Evolutionary conservation across 2,888 invertebrate species (phyloP), one percentile per base, ranked within the genome.

Genomic region (Diarsia dahlii): DNA sequence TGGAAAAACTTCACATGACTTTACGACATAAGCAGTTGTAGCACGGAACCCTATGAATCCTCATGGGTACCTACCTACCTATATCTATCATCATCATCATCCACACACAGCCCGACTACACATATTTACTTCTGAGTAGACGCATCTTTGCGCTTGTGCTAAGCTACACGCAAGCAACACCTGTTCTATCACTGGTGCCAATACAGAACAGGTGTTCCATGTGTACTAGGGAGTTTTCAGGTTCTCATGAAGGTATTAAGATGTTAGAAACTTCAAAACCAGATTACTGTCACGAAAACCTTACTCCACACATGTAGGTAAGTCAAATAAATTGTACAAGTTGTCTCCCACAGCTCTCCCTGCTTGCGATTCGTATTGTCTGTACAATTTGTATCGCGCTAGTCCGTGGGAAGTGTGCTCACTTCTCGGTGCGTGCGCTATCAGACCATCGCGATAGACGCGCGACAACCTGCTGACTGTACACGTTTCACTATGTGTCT

Each of bases 381-480:
- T 84, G 60, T 76, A 69, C 62, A 84, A 86, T 86, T 76, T 76
- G 79, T 85, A 70, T 68, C 71, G 70, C 76, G 84, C 77, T 70
- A 81, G 90, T 82, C 85, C 93, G 92, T 93, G 93, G 90, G 93
- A 93, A 93, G 87, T 92, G 89, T 93, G 92, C 79, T 76, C 87
- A 80, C 88, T 90, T 90, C 79, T 78, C 87, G 79, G 88, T 91
- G 90, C 91, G 90, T 91, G 89, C 88, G 82, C 82, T 87, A 92
- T 91, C 90, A 81, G 88, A 89, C 87, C 60, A 82, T 78, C 71
- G 58, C 58, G 58, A 63, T n/a, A 70, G 50, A 74, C 80, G 65
- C 76, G 71, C 65, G 72, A 68, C 70, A 67, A 86, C 69, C 65
- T 76, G 67, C 56, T 54, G 46, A 60, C 70, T 70, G 34, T 2